Evolutionary conservation across 2,888 invertebrate genomes (phyloP), one percentile per base, ranked within the genome.

Genomic region (Nomada fucata): DNA sequence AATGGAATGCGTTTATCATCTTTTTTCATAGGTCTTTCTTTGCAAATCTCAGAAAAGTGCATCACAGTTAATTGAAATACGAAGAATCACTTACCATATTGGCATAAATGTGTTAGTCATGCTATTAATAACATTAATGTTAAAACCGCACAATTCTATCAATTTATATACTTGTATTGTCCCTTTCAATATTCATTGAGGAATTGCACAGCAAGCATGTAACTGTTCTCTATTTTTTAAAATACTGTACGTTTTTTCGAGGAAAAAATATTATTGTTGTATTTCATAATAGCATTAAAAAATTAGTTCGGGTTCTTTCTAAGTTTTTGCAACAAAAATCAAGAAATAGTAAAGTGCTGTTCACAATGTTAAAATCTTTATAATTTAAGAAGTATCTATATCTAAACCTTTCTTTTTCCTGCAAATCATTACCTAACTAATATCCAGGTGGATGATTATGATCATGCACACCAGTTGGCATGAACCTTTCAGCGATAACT

Each of bases 381-480:
- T 10, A 26, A 53, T 59, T 76, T 72, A 72, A 82, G 63, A 0
- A n/a, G 64, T 64, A 47, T 91, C 89, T 26, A 80, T 64, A 26
- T 91, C 90, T 23, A 85, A 75, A 59, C 83, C 83, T 73, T 91
- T 90, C 53, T 92, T 91, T 73, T 90, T 91, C 50, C 87, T 84
- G 42, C 91, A 91, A 36, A 80, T 91, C 89, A n/a, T 89, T 84
- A 64, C 92, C 92, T 0, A 92, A 91, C 63, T 91, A 90, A 80
- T 92, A 91, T 57, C 90, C 91, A 42, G 91, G 91, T 15, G 88
- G 86, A 86, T 91, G 91, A 86, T 91, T 91, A 69, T 91, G 91
- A 53, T 91, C 89, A 47, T 85, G 86, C n/a, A 91, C 92, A 23
- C 91, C 91, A 5, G 91, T 91, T 2, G 91, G 91, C 91, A 91